Percentiles rank a stretch among this genome's conserved stretches.
These are phyloP conservation scores for Tetraodon nigroviridis DNA, from an alignment of 2,113 vertebrate genomes.

Conservation along the genomic window DNA sequence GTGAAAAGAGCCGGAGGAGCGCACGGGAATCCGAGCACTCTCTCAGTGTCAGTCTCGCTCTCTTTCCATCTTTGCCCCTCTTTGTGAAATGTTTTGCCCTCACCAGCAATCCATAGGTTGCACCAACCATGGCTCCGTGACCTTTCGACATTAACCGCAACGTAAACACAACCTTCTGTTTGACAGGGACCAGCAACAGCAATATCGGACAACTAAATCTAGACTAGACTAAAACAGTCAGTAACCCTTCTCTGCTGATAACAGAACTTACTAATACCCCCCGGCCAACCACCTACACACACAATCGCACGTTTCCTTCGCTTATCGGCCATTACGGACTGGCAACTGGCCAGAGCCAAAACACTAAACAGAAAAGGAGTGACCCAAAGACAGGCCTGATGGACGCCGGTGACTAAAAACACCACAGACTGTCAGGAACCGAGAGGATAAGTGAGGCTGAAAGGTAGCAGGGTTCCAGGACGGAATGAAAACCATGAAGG, in stretches of 20 bases:
- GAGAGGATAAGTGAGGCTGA: slow-evolving; percentile 50
- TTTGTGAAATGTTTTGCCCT: slow-evolving; percentile 33
- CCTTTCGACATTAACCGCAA: slow-evolving; percentile 53
- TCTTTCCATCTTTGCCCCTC: slow-evolving; percentile 20
- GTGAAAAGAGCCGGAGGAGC: slow-evolving; percentile 13
- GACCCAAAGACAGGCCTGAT: slow-evolving; percentile 42
- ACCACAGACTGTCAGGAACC: slow-evolving; percentile 49
- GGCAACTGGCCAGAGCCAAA: slow-evolving; percentile 51
- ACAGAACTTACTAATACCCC: slow-evolving; percentile 47
- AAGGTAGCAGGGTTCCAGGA: slow-evolving; percentile 47
- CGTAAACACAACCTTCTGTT: slow-evolving; percentile 64
- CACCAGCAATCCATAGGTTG: slow-evolving; percentile 80
- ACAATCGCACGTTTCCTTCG: slow-evolving; percentile 28
- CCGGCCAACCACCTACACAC: slow-evolving; percentile 7
- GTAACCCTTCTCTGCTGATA: slow-evolving; percentile 41
- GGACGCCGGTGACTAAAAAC: slow-evolving; percentile 47
- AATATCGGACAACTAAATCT: slow-evolving; percentile 59
- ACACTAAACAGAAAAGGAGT: slow-evolving; percentile 59
- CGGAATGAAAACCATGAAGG: slow-evolving; percentile 45
- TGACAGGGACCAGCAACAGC: slow-evolving; percentile 56
- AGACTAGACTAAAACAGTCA: no score
- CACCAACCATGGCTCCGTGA: slow-evolving; percentile 55
- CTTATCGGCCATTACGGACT: slow-evolving; percentile 40
- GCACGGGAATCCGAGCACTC: slow-evolving; percentile 2
- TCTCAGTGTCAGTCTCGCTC: slow-evolving; percentile 30